Evolutionary conservation across 2,797 vertebrate genomes (phyloP), one percentile per base, ranked within the genome.

Genomic region (Nannoperca obscura): DNA sequence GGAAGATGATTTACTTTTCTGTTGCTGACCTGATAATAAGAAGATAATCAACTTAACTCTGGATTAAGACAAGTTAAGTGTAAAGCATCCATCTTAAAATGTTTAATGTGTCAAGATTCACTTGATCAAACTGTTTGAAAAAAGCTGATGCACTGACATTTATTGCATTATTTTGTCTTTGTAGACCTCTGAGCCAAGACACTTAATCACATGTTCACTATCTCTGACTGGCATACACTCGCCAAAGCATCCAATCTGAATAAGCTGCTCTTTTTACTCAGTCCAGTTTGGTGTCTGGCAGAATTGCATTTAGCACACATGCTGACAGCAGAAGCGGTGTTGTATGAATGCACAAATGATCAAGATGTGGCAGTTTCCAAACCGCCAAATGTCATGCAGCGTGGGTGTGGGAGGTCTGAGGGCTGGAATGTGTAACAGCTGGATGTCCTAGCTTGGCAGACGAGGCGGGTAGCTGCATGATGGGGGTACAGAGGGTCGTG

Each of bases 371-470:
- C 86, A 74, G 79, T 15, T 67, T 83, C 53, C 74, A 72, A 73
- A n/a, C 20, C 62, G 69, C 68, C 62, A 32, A 71, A 75, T 86
- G 75, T 85, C 72, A 42, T 40, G 72, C 71, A 27, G 85, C 57
- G 80, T 86, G 87, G 92, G 90, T 2, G 91, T 91, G 90, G 89
- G 91, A 89, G 90, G 92, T 89, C 89, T 3, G 71, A 60, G 60
- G 61, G 64, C 84, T 88, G 93, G 92, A 94, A 93, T 93, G 88
- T 84, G 80, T 1, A 91, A 89, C 91, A 94, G 93, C 92, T 93
- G 91, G 91, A 87, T 36, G 80, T 85, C 54, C 24, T 15, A 20
- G 84, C 81, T 85, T 82, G 83, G 85, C 86, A 87, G 78, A 91
- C 71, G 84, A 81, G 72, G 71, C 14, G 81, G 74, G 78, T 71